A percentile compares a stretch with the other conserved stretches of the same genome.
Evolutionary conservation across 2,113 vertebrate genomes (phyloP).

Genomic region (Fulmarus glacialis): DNA sequence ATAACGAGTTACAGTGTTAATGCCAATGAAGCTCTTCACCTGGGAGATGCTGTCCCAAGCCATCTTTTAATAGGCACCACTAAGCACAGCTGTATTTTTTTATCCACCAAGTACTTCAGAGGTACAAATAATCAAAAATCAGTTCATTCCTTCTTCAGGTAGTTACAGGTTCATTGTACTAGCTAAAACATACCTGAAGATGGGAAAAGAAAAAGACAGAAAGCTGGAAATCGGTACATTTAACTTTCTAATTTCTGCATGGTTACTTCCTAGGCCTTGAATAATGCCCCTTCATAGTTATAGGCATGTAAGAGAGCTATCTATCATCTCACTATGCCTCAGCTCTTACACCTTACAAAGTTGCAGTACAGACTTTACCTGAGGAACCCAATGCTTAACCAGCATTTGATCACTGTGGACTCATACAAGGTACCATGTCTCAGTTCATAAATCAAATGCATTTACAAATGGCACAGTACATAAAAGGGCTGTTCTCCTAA

Average conservation of each 20-base stretch:
- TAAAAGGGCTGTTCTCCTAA: not conserved
- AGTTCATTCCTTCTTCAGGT: not conserved
- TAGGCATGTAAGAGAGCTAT: rapidly evolving
- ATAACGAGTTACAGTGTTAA: not conserved
- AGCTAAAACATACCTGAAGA: not conserved
- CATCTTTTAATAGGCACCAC: not conserved
- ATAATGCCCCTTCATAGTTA: not conserved
- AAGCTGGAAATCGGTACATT: not conserved
- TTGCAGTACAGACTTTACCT: not conserved
- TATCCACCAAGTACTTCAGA: not conserved
- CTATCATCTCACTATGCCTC: not conserved
- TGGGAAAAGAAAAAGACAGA: not conserved
- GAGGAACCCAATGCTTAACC: not conserved
- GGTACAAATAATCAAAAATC: not conserved
- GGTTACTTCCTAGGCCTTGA: not conserved
- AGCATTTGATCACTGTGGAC: not conserved
- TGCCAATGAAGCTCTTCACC: not conserved
- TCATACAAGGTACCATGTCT: not conserved
- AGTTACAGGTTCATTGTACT: not conserved
- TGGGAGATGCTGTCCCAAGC: not conserved
- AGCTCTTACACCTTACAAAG: not conserved
- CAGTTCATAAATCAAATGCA: not conserved
- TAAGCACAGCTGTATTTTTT: not conserved
- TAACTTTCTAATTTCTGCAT: not conserved
- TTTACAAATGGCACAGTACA: not conserved